These are phyloP conservation scores for Chironomus tepperi DNA, from an alignment of 1,140 invertebrate species.

Conservation along the genomic window DNA sequence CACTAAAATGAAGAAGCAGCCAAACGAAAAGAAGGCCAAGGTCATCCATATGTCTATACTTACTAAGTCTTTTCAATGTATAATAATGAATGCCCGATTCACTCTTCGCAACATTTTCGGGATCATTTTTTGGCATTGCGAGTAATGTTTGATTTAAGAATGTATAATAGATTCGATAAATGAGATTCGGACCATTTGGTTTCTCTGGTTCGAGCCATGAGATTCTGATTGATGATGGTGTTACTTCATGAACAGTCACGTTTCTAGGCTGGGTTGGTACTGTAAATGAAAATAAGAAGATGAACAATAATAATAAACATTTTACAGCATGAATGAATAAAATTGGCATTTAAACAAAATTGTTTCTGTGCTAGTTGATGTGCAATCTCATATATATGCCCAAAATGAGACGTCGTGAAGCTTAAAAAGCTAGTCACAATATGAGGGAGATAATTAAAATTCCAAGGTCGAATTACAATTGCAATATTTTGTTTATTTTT, in stretches of 20 bases:
- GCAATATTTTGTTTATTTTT: too few relatives aligned
- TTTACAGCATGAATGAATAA: too few relatives aligned
- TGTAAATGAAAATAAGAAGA: constrained; percentile 38
- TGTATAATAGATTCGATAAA: constrained; percentile 63
- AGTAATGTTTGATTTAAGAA: constrained; percentile 58
- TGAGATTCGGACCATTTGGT: constrained; percentile 59
- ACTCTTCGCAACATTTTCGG: constrained; percentile 27
- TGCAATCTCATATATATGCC: too few relatives aligned
- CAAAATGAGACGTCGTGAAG: too few relatives aligned
- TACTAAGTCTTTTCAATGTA: constrained; percentile 53
- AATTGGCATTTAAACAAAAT: too few relatives aligned
- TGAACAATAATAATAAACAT: background rate
- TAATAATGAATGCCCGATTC: constrained; percentile 40
- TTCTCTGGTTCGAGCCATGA: constrained; percentile 67
- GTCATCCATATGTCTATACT: constrained; percentile 36
- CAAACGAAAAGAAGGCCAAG: background rate
- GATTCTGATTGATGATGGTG: constrained; percentile 64
- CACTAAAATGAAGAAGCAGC: too few relatives aligned
- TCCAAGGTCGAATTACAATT: too few relatives aligned
- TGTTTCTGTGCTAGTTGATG: too few relatives aligned
- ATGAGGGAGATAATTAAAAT: too few relatives aligned
- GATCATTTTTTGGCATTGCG: constrained; percentile 44
- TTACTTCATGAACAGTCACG: constrained; percentile 65
- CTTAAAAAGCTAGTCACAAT: too few relatives aligned
- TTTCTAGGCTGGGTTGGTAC: constrained; percentile 76